These are phyloP conservation scores for Anastatus disparis DNA, from an alignment of 1,140 invertebrate species.

Conservation along the genomic window DNA sequence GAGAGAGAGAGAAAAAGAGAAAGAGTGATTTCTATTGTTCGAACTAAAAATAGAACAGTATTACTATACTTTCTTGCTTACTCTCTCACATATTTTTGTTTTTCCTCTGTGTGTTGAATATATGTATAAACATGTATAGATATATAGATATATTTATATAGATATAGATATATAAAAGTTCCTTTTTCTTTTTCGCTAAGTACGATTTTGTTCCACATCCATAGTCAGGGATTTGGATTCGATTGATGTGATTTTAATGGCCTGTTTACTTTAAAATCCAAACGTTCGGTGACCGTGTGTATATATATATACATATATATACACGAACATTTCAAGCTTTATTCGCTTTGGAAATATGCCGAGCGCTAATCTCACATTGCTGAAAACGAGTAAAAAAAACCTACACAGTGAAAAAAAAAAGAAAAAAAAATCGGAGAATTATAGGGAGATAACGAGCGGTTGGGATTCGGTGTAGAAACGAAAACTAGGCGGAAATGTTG, in stretches of 20 bases:
- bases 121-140: no score
- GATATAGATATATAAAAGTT: no score
- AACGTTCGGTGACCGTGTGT: neutral
- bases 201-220: neutral
- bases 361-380: neutral
- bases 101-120: no score
- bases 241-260: slow-evolving; percentile 53
- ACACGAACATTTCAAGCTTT: neutral
- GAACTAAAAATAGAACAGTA: no score
- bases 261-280: slow-evolving; percentile 45
- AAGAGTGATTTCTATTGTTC: no score
- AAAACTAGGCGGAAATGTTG: neutral
- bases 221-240: slow-evolving; percentile 46
- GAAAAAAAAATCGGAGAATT: neutral
- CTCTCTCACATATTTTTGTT: neutral
- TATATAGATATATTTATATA: no score
- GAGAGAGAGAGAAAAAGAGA: no score
- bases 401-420: neutral
- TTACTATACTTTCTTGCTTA: neutral
- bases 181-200: no score
- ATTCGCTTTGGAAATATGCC: slow-evolving; percentile 8
- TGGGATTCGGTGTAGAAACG: neutral
- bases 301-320: no score
- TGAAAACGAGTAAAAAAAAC: no score
- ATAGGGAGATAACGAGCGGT: slow-evolving; percentile 4